Conservation (phyloP, 2,888 invertebrate genomes). For the Papilio gigon region DNA sequence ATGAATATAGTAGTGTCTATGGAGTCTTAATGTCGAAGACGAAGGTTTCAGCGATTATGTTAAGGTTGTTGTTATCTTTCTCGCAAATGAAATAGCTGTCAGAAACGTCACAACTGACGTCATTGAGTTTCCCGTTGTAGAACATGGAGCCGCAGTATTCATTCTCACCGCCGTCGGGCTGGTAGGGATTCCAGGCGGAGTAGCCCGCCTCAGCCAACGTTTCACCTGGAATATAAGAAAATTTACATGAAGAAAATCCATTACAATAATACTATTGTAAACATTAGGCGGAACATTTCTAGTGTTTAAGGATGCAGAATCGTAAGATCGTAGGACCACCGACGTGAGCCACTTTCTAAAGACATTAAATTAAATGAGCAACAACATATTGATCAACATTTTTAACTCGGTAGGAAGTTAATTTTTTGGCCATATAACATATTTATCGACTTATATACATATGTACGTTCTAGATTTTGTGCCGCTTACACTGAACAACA, state of each 20-base stretch:
- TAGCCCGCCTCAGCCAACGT: constrained; percentile 52
- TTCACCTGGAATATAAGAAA: constrained; percentile 17
- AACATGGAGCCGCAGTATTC: constrained; percentile 70
- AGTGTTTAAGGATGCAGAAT: neutral
- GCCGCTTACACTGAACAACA: too few species aligned
- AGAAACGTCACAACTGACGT: constrained; percentile 54
- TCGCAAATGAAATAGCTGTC: constrained; percentile 69
- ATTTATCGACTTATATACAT: too few species aligned
- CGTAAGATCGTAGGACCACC: too few species aligned
- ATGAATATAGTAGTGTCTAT: neutral
- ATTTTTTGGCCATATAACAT: too few species aligned
- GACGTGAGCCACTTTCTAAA: too few species aligned
- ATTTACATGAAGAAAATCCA: neutral
- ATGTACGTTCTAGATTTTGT: too few species aligned
- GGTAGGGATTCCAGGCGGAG: constrained; percentile 57
- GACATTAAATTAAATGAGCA: too few species aligned
- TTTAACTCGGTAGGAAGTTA: too few species aligned
- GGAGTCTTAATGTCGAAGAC: too few species aligned
- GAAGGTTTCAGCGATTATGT: neutral
- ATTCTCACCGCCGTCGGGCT: constrained; percentile 61
- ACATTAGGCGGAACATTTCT: neutral
- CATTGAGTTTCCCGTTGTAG: constrained; percentile 62
- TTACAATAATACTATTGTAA: neutral
- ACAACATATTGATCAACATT: too few species aligned
- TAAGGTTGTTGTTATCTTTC: constrained; percentile 58